Conservation (phyloP, 2,797 vertebrate species). For the Leptoclinus maculatus region DNA sequence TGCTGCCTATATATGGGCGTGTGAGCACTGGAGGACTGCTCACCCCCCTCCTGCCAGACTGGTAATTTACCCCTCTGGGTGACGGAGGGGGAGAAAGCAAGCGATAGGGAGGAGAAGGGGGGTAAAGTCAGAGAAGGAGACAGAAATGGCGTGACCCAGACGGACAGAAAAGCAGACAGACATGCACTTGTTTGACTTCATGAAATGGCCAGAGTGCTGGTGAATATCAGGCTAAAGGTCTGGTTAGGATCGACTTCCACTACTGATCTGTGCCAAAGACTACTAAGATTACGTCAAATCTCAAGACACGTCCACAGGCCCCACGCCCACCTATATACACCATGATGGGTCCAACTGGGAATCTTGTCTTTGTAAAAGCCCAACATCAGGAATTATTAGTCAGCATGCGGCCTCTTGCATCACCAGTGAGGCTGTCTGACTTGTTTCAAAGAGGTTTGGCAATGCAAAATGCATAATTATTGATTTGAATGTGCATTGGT, state of each 20-base stretch:
- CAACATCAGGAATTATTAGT: not conserved
- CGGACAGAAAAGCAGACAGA: conserved; percentile 45
- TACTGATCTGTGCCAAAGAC: conserved; percentile 31
- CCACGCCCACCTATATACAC: conserved; percentile 1
- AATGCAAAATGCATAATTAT: not conserved
- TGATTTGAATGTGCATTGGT: not conserved
- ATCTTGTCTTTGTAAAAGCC: conserved; percentile 17
- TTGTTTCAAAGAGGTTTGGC: not conserved
- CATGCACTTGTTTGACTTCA: conserved; percentile 44
- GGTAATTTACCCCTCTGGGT: conserved; percentile 59
- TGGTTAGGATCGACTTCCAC: conserved; percentile 46
- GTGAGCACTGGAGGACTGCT: conserved; percentile 44
- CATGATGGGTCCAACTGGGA: conserved; percentile 4
- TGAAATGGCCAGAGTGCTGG: conserved; percentile 59
- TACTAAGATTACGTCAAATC: conserved; percentile 30
- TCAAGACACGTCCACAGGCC: not conserved
- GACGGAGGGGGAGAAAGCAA: conserved; percentile 25
- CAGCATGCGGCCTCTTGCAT: conserved; percentile 2
- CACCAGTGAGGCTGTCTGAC: not conserved
- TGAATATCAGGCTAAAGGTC: conserved; percentile 61
- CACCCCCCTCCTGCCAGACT: conserved; percentile 45
- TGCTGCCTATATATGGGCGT: conserved; percentile 85
- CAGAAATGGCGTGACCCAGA: conserved; percentile 42
- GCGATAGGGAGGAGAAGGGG: conserved; percentile 29
- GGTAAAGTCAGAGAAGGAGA: conserved; percentile 20